Evolutionary conservation across 1,140 invertebrate species (phyloP), one percentile per base, ranked within the genome.

Genomic region (Bombus pascuorum): DNA sequence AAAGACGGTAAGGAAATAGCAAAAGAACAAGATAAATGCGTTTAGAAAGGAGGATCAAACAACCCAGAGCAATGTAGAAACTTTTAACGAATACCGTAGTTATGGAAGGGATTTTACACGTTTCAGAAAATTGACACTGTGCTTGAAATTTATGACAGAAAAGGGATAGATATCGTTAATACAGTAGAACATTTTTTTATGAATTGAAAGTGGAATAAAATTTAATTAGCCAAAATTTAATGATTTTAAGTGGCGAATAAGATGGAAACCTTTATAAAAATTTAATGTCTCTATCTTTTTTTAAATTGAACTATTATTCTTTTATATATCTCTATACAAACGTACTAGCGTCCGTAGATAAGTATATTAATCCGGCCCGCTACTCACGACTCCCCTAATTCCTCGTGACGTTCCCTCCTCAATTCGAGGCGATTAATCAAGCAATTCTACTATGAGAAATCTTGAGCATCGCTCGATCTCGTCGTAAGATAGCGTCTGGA

Each of bases 381-480:
- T 47, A 47, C 22, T 42, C 28, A 22, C 9, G 6, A 9, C 28
- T 32, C 13, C n/a, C 28, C 25, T 18, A 15, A 5, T 73, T 47
- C 6, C 28, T 47, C 71, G 2, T 5, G 13, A 15, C 12, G 5
- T 75, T 39, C 22, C 10, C 13, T 32, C 32, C 6, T 12, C 28
- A 25, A n/a, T 42, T 42, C 34, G 13, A n/a, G 13, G 0, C 59
- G 37, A 78, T 78, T 78, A 78, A 78, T 78, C 59, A 42, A 42
- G 8, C n/a, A 1, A 25, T 12, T 1, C n/a, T 2, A 10, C 2
- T 18, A 2, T n/a, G 42, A 73, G 42, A n/a, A 47, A 73, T 42
- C 42, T 18, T 18, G 6, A 44, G n/a, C 44, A 44, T 44, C 42
- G 13, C 25, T 18, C 2, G 34, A 76, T 76, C 10, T 59, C 12